A percentile compares a stretch with the other conserved stretches of the same genome.
Conservation (phyloP, 2,888 invertebrate species). For the Philhelius pedissequus region DNA sequence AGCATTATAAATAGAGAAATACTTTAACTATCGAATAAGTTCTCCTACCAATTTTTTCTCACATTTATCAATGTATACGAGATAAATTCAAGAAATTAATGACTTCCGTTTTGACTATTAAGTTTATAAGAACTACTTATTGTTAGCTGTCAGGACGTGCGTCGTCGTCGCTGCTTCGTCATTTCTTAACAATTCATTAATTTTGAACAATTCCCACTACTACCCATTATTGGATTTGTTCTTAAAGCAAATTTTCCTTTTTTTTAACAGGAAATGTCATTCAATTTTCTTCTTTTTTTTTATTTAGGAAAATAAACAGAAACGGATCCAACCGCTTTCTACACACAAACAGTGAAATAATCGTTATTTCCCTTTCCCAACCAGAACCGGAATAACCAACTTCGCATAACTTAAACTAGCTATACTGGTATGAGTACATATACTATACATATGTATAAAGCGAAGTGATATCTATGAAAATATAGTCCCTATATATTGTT, state of each 20-base stretch:
- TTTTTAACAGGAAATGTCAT: slow-evolving; percentile 21
- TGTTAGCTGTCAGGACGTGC: slow-evolving; percentile 49
- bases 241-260: not conserved
- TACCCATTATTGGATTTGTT: not conserved
- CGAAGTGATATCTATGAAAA: slow-evolving; percentile 1
- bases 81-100: not conserved
- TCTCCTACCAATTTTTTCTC: not conserved
- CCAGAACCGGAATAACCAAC: not conserved
- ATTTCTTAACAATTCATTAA: slow-evolving; percentile 54
- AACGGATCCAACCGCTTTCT: slow-evolving; percentile 23
- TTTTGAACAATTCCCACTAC: slow-evolving; percentile 23
- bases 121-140: slow-evolving; percentile 5
- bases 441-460: not conserved
- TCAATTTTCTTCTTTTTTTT: slow-evolving; percentile 10
- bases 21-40: not conserved
- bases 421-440: not conserved
- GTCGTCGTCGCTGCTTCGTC: not conserved
- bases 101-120: not conserved
- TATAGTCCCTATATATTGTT: not conserved
- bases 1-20: not conserved
- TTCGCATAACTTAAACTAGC: not conserved
- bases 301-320: not conserved
- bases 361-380: not conserved
- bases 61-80: not conserved
- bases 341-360: slow-evolving; percentile 21